Base-by-base conservation (phyloP, 2,797 vertebrate genomes). In the Malurus leucopterus region DNA sequence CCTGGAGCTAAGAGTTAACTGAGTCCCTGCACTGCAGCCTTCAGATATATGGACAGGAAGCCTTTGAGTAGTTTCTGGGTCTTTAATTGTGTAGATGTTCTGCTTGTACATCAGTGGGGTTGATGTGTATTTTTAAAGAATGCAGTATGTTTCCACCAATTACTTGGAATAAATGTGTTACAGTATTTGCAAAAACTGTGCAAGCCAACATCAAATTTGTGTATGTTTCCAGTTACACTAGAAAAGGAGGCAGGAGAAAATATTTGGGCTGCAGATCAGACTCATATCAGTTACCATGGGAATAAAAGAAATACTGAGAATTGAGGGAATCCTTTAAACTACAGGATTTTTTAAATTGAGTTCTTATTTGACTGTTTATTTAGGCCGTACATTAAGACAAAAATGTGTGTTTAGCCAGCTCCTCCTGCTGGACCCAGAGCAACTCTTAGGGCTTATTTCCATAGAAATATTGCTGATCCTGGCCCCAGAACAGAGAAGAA, bases 381-480 rank as follows among this genome's bases (percentile, higher is more conserved):
- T 93, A 93, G 85, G 92, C 90, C 64, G 61, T 76, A 88, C 87
- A 73, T 91, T 81, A 95, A 92, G 70, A 89, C 77, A 88, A 93
- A 91, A 93, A 64, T 79, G 29, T 89, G 85, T 26, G 50, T 86
- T 93, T 94, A 95, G 92, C 89, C 92, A 94, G 87, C 93, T 94
- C 92, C 92, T 95, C 94, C 90, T 95, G 87, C 92, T 95, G 92
- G 90, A 93, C 76, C 83, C 54, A n/a, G 80, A 88, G 85, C 91
- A 95, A 79, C 61, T 73, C 36, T 88, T 93, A 73, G 63, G 68
- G 47, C 79, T 90, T 70, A 78, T 90, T 95, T 92, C 92, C 76
- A 32, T 3, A 64, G 83, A 73, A 71, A 84, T 82, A 43, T 81
- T 94, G 89, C 88, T 95, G 84, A 89, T 91, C 43, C 93, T 95